These are phyloP conservation scores for Silurus glanis DNA, from an alignment of 2,113 vertebrate genomes.

Conservation along the genomic window DNA sequence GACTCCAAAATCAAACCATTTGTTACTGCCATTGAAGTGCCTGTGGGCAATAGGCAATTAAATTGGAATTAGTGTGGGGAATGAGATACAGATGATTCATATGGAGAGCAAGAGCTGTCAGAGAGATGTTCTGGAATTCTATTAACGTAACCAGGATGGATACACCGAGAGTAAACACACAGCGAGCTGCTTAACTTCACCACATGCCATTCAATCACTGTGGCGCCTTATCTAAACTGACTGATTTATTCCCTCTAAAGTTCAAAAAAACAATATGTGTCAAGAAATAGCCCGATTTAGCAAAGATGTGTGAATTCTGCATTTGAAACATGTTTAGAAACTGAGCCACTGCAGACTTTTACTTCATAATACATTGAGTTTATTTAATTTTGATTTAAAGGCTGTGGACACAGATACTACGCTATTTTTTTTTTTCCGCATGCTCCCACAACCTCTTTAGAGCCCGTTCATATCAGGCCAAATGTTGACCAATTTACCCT, in stretches of 20 bases:
- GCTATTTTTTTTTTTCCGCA: neutral
- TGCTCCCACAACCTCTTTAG: slow-evolving; percentile 3
- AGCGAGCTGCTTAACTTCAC: slow-evolving; percentile 10
- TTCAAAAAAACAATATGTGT: slow-evolving; percentile 20
- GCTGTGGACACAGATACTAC: neutral
- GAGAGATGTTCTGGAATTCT: slow-evolving; percentile 73
- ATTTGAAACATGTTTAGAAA: neutral
- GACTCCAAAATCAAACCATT: slow-evolving; percentile 99
- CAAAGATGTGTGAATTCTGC: neutral
- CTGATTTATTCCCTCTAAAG: slow-evolving; percentile 25
- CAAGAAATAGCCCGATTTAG: neutral
- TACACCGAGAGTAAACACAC: slow-evolving; percentile 60
- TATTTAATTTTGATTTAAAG: neutral
- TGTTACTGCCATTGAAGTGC: slow-evolving; percentile 99
- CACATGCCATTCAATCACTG: slow-evolving; percentile 22
- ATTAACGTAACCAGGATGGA: slow-evolving; percentile 75
- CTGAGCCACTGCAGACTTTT: neutral
- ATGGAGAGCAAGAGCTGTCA: slow-evolving; percentile 88
- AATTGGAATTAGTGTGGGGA: slow-evolving; percentile 99
- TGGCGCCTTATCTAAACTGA: slow-evolving; percentile 30
- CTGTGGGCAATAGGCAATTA: slow-evolving; percentile 99
- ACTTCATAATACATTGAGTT: neutral
- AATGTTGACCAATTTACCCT: slow-evolving; percentile 57
- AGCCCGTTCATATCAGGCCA: slow-evolving; percentile 41
- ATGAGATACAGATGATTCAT: slow-evolving; percentile 99